Evolutionary conservation across 1,140 invertebrate genomes (phyloP), one percentile per base, ranked within the genome.

Genomic region (Drosophila equinoxialis): DNA sequence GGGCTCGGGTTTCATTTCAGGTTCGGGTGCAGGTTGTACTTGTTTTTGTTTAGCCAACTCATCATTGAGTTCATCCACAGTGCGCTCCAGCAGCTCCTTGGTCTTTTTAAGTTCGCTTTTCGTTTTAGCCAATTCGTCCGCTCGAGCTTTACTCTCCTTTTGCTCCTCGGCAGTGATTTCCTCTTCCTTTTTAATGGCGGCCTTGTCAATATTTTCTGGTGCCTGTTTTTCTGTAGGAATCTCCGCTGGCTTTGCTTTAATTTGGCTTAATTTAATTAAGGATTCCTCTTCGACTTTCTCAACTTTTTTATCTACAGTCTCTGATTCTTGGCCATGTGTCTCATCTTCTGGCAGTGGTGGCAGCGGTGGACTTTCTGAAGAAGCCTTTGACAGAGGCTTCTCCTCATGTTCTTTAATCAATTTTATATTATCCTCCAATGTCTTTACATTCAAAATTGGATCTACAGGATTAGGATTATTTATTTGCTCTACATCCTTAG

Each of bases 61-160:
- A 7, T 90, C 79, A 41, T 95, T 93, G 14, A 95, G 93, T 81
- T 93, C 77, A 89, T 92, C 77, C n/a, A 92, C 84, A 74, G 93
- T 77, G 61, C 93, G 82, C 54, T 92, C 86, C 65, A 93, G 77
- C 64, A 94, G 93, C 48, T 95, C 90, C 81, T 95, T 93, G 41
- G 93, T 92, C 71, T 94, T 90, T 70, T 94, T 93, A 8, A 95
- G 90, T 79, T 94, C 93, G 55, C 93, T 92, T 23, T 94, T 80
- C 60, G 92, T 86, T 70, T 90, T 76, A 0, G 77, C 69, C 26
- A 93, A 91, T 62, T 93, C 84, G 17, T 93, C 92, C 6, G 91
- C 90, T 64, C 92, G 85, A 33, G 93, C 90, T 72, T 93, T 91
- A 30, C 89, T 75, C 35, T 93, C 93, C 67, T 90, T 82, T 61